Evolutionary conservation across 2,888 invertebrate genomes (phyloP), one percentile per base, ranked within the genome.

Genomic region (Sepiola atlantica): DNA sequence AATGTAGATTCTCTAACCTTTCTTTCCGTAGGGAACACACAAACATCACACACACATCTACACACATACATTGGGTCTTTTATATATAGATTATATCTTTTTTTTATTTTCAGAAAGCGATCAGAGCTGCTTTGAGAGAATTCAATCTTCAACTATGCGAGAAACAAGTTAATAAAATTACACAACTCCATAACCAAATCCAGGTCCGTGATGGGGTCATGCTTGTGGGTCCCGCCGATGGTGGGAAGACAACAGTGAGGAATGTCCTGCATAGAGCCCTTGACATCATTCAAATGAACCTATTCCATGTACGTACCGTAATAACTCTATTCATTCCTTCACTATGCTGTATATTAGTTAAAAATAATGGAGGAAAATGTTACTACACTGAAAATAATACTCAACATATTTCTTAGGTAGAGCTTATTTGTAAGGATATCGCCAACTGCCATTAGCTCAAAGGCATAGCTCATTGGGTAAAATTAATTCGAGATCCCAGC

Each of bases 101-200:
- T 55, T 55, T 35, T 55, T n/a, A 94, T 95, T 95, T 94, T 6
- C 95, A 97, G 97, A 97, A 96, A 96, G 97, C 97, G 21, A 97
- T 97, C 93, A 96, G 96, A 24, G 96, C 97, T 95, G 95, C 97
- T 3, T 96, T 97, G n/a, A 95, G 96, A 95, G 97, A 97, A 94
- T 96, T 96, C 35, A 96, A 96, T 92, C 95, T 97, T 45, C 97
- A 97, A 95, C 95, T 96, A 94, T 97, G 97, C 97, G 96, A 97
- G 0, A 96, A 96, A 57, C 97, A 97, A 96, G 96, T 97, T 24
- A 97, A 97, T 55, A 97, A 97, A 95, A 97, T 97, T 24, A 96
- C 97, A 92, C 97, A 97, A 96, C 96, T 97, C n/a, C 96, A 97
- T 95, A 97, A 96, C 95, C 97, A 97, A 96, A 96, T 97, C 94